phyloP scores from a whole-genome alignment of 1,140 invertebrate genomes.

The Papilio polytes region DNA sequence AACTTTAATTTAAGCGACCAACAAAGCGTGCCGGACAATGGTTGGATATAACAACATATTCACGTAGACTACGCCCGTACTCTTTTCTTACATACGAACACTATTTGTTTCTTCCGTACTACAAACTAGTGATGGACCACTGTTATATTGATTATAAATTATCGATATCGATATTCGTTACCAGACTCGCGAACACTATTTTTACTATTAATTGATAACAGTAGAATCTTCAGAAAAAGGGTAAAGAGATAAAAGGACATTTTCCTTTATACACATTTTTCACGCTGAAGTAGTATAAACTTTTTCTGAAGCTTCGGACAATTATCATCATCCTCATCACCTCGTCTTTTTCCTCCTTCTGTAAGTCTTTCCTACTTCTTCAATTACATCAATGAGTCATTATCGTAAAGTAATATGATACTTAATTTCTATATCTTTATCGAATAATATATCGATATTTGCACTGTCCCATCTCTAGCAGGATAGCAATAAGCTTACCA shows the following conservation, averaged over 20 bases:
- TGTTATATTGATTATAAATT: not conserved
- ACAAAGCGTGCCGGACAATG: constrained; percentile 71
- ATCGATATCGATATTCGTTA: not conserved
- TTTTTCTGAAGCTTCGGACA: too few relatives aligned
- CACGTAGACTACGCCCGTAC: constrained; percentile 48
- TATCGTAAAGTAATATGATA: too few relatives aligned
- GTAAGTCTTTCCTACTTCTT: too few relatives aligned
- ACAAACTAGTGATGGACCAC: constrained; percentile 18
- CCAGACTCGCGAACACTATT: not conserved
- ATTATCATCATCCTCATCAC: too few relatives aligned
- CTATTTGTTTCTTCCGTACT: constrained; percentile 34
- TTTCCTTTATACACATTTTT: too few relatives aligned
- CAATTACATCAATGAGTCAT: too few relatives aligned
- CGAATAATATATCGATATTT: constrained; percentile 51
- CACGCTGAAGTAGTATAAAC: too few relatives aligned
- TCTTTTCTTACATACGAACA: constrained; percentile 49
- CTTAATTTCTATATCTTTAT: not conserved
- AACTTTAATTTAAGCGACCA: constrained; percentile 65
- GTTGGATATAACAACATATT: constrained; percentile 52
- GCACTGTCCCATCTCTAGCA: constrained; percentile 60
- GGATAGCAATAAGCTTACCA: constrained; percentile 68
- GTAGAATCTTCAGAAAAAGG: too few relatives aligned
- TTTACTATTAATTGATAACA: too few relatives aligned
- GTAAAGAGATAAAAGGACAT: too few relatives aligned
- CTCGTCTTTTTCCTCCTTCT: too few relatives aligned